Conservation (phyloP, 2,797 vertebrate species). For the Melanotaenia trifasciata region DNA sequence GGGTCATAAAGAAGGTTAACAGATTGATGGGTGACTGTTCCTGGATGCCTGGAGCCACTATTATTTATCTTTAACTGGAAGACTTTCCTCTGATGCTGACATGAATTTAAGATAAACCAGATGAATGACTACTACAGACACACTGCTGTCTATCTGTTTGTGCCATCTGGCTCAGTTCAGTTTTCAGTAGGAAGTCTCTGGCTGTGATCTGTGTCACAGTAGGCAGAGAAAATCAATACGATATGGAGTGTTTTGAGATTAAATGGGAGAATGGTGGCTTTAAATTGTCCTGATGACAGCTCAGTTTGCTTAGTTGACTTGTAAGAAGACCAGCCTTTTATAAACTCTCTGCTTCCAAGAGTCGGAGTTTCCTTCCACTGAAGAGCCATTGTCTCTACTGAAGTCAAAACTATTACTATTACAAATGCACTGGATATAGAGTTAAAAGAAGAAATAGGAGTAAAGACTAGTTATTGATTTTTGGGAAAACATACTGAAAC, state of each 20-base stretch:
- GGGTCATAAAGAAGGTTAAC: background rate
- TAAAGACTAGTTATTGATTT: too few species aligned
- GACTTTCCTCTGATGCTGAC: background rate
- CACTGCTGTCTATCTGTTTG: slow-evolving; percentile 2
- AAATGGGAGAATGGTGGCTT: slow-evolving; percentile 16
- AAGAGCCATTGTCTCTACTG: too few species aligned
- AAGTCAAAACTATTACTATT: too few species aligned
- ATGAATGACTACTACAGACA: background rate
- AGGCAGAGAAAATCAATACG: slow-evolving; percentile 11
- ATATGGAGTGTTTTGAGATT: background rate
- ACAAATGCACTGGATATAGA: too few species aligned
- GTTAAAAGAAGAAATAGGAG: too few species aligned
- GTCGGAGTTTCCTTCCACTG: too few species aligned
- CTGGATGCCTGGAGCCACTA: background rate
- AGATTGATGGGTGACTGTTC: background rate
- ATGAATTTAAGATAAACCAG: background rate
- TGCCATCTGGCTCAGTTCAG: background rate
- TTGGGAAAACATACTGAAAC: too few species aligned
- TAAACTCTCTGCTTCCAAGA: slow-evolving; percentile 1
- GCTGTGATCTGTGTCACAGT: slow-evolving; percentile 11
- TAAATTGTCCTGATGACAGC: slow-evolving; percentile 13
- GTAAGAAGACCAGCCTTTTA: background rate
- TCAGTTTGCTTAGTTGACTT: background rate
- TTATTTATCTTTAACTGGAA: slow-evolving; percentile 3
- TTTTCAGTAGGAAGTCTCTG: slow-evolving; percentile 26